A percentile compares a stretch with the other conserved stretches of the same genome.
Conservation (phyloP, 53 echinoderm and acorn worm species). For the Astropecten irregularis region DNA sequence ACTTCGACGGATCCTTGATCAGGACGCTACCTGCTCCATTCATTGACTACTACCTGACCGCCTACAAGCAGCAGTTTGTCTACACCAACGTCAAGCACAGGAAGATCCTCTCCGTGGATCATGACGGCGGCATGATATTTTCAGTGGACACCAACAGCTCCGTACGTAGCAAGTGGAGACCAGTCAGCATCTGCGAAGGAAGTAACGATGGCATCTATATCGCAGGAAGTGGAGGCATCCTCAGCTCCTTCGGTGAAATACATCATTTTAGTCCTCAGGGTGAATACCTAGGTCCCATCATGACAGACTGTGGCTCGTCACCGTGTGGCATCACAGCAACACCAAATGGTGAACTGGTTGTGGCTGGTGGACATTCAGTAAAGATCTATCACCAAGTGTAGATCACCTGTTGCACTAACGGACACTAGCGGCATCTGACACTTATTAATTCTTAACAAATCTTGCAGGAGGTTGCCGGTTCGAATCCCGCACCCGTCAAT, state of each 20-base stretch:
- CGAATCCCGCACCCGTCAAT: no score
- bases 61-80: background rate
- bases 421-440: no score
- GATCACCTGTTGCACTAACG: no score
- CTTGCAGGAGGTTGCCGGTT: no score
- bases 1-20: slow-evolving; percentile 15
- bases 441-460: no score
- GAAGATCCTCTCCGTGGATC: background rate
- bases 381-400: slow-evolving; percentile 3
- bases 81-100: background rate
- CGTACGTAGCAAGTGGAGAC: no score
- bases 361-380: background rate
- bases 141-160: no score
- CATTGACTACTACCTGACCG: background rate
- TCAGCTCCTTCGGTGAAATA: background rate
- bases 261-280: background rate
- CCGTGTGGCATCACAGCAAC: background rate
- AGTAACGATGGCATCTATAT: slow-evolving; percentile 3
- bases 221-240: no score
- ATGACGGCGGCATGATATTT: background rate
- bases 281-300: background rate
- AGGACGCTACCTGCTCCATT: background rate
- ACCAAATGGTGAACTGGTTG: slow-evolving; percentile 8
- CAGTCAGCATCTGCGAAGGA: no score
- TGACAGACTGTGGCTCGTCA: background rate